A percentile compares a stretch with the other conserved stretches of the same genome.
phyloP scores from a whole-genome alignment of 2,888 invertebrate genomes.

The Galerucella pusilla region DNA sequence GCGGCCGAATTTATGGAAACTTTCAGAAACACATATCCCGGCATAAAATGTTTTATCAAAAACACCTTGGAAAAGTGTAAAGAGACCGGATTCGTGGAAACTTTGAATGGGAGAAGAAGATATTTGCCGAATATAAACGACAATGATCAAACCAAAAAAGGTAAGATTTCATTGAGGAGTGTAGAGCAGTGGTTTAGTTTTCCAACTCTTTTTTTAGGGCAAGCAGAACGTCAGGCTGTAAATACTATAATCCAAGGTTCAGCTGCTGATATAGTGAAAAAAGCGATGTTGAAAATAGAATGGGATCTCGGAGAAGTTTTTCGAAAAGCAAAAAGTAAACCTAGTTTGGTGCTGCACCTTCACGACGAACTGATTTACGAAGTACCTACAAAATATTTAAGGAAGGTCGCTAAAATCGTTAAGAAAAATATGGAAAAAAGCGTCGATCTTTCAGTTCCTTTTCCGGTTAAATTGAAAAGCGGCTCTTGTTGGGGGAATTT shows the following conservation, averaged over 20 bases:
- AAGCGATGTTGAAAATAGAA: slow-evolving; percentile 86
- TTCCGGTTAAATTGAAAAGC: slow-evolving; percentile 87
- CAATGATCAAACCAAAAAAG: slow-evolving; percentile 68
- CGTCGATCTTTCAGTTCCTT: slow-evolving; percentile 77
- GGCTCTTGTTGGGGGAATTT: slow-evolving; percentile 85
- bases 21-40: slow-evolving; percentile 83
- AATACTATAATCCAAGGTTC: slow-evolving; percentile 97
- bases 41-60: slow-evolving; percentile 74
- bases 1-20: slow-evolving; percentile 83
- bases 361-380: slow-evolving; percentile 98
- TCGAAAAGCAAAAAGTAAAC: slow-evolving; percentile 62
- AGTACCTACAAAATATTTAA: slow-evolving; percentile 72
- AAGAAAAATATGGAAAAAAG: slow-evolving; percentile 85
- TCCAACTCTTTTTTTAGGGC: slow-evolving; percentile 66
- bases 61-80: slow-evolving; percentile 71
- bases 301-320: slow-evolving; percentile 67
- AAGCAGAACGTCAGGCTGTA: slow-evolving; percentile 95
- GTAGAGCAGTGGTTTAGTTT: background rate
- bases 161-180: slow-evolving; percentile 62
- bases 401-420: slow-evolving; percentile 72
- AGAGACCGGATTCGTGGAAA: slow-evolving; percentile 82
- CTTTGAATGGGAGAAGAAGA: slow-evolving; percentile 82
- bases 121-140: slow-evolving; percentile 82
- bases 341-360: slow-evolving; percentile 85
- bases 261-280: slow-evolving; percentile 95